These are phyloP conservation scores for Cavia aperea DNA, from an alignment of 2,113 vertebrate species.

Conservation along the genomic window DNA sequence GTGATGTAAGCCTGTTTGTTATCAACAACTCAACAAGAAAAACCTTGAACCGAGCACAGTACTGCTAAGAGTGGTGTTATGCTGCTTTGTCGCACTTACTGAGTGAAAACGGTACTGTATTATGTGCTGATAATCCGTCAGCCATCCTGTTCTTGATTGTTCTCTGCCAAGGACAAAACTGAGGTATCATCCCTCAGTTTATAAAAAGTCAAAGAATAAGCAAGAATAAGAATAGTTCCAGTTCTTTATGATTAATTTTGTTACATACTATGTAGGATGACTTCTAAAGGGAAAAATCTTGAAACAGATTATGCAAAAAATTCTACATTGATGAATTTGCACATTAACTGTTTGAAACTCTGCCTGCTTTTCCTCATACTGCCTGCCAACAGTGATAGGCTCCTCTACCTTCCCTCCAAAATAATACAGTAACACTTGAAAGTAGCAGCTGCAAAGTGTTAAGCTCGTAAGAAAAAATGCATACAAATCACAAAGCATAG, in stretches of 20 bases:
- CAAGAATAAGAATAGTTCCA: background rate
- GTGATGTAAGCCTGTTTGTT: background rate
- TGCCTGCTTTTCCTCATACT: conserved; percentile 5
- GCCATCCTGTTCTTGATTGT: background rate
- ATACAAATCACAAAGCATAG: background rate
- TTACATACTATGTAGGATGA: background rate
- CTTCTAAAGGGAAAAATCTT: conserved; percentile 14
- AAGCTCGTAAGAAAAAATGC: background rate
- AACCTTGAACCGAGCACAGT: background rate
- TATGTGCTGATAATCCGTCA: background rate
- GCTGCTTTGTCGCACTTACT: background rate
- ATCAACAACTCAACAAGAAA: conserved; percentile 45
- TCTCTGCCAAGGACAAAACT: background rate
- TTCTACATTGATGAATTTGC: background rate
- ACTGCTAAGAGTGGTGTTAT: background rate
- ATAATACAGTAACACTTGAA: background rate
- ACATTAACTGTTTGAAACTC: conserved; percentile 18
- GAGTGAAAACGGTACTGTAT: background rate
- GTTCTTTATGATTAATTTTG: background rate
- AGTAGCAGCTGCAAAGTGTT: background rate
- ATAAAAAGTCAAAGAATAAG: background rate
- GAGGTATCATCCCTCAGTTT: background rate
- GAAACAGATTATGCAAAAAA: conserved; percentile 11
- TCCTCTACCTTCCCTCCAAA: background rate
- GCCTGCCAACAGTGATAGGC: background rate